Evolutionary conservation across 2,888 invertebrate species (phyloP), one percentile per base, ranked within the genome.

Genomic region (Leuctra nigra): DNA sequence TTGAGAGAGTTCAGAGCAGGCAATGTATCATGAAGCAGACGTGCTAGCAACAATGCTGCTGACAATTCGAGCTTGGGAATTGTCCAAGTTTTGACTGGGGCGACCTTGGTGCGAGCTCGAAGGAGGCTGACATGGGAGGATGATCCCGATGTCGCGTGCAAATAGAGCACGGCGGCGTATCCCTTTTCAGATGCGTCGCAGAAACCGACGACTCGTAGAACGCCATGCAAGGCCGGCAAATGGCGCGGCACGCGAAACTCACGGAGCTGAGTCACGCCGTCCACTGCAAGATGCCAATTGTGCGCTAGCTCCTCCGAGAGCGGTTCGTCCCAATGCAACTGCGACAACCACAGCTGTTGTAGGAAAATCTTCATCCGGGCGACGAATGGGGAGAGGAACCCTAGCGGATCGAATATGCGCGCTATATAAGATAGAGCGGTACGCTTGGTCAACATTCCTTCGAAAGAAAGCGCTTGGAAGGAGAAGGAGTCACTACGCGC

Each of bases 81-180:
- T n/a, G n/a, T n/a, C n/a, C n/a, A n/a, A n/a, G n/a, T n/a, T n/a
- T n/a, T n/a, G n/a, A n/a, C n/a, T n/a, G n/a, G n/a, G n/a, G n/a
- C n/a, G n/a, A 63, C 62, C 47, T 50, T 55, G 7, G 57, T 57
- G 47, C 61, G 59, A 1, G 61, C 60, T n/a, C 53, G n/a, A 2
- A 62, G 23, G n/a, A 62, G 50, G 18, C 53, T 11, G 11, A 52
- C 11, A 11, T 33, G 33, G 11, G 33, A 9, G 11, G 33, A 33
- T 33, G 33, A 33, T 9, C 33, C 11, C 33, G 33, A 9, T 11
- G 33, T 33, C 33, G 11, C 6, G 11, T 33, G 22, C 0, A 47
- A 7, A 23, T 61, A 61, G 2, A 56, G 23, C 23, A 50, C 48
- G 2, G 50, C 58, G 11, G 50, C 59, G 33, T 58, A 60, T 1